Evolutionary conservation across 2,797 vertebrate species (phyloP), one percentile per base, ranked within the genome.

Genomic region (Notolabrus celidotus): DNA sequence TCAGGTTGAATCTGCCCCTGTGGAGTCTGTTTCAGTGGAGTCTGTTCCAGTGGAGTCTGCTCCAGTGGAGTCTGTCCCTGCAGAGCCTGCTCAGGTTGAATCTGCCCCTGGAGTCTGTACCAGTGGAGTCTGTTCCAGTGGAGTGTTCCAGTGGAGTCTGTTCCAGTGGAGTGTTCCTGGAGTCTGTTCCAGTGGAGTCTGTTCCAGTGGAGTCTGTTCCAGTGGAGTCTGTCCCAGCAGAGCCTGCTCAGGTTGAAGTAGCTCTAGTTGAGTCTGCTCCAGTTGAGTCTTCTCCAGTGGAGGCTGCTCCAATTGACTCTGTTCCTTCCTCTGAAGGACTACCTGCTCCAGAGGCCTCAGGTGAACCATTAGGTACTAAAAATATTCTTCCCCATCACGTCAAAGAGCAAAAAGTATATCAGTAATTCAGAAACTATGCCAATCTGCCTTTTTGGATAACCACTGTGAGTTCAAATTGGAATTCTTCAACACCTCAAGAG

Each of bases 351-450:
- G 10, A 65, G 23, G 29, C 70, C 9, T 58, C 75, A 60, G 38
- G 71, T 0, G 42, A 65, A 19, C 52, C 71, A 67, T 27, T 66
- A 88, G 88, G 89, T 88, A 84, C 3, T 10, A 77, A 4, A 33
- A 19, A 47, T 55, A 16, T 42, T 50, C 20, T 38, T 7, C 6
- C n/a, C 0, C 5, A n/a, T 4, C 10, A 43, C 38, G 0, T 46
- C 7, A 53, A 39, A 55, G 2, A 64, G 38, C 29, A 33, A 47
- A 63, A 34, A 31, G 10, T 39, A 4, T 4, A 38, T 2, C 6
- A 25, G 19, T 34, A 31, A 41, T 39, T 11, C 19, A 23, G 34
- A 56, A 41, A 22, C 16, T 0, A 31, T n/a, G 17, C 43, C 5
- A 27, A 11, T 31, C 2, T 39, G 5, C 36, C 25, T 33, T 2